Evolutionary conservation across 2,113 vertebrate species (phyloP).

Genomic region (Nerophis ophidion): DNA sequence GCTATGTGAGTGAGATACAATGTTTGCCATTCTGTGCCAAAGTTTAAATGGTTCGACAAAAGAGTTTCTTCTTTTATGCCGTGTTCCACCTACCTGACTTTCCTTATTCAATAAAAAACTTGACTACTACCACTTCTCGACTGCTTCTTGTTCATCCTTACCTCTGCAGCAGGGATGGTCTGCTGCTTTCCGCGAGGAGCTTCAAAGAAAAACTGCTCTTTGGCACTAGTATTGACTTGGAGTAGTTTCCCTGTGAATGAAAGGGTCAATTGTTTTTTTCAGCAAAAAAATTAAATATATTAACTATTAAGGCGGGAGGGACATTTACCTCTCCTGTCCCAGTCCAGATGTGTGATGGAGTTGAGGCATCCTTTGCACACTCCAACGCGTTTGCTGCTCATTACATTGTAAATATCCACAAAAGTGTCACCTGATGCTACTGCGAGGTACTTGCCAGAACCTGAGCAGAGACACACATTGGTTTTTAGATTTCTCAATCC

Average conservation of each 20-base stretch:
- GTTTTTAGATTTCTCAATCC: not conserved
- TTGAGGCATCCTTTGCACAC: constrained; percentile 92
- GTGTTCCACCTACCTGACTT: not conserved
- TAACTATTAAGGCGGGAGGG: not conserved
- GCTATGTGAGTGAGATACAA: too few relatives aligned
- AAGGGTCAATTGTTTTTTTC: constrained; percentile 14
- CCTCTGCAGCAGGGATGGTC: constrained; percentile 84
- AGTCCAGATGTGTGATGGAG: constrained; percentile 93
- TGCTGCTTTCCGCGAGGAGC: constrained; percentile 94
- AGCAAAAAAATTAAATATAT: not conserved
- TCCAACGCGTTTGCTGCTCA: constrained; percentile 95
- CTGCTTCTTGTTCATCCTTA: constrained; percentile 56
- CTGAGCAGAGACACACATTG: constrained; percentile 59
- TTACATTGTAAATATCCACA: constrained; percentile 94
- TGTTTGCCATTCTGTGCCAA: too few relatives aligned
- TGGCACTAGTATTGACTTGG: constrained; percentile 94
- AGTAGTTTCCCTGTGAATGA: constrained; percentile 85
- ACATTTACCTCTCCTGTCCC: constrained; percentile 86
- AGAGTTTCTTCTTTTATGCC: too few relatives aligned
- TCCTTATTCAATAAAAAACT: not conserved
- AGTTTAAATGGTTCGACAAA: too few relatives aligned
- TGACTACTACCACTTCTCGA: constrained; percentile 4
- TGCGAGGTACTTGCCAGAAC: constrained; percentile 90
- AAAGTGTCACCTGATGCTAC: constrained; percentile 94
- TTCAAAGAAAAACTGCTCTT: constrained; percentile 97